Percentiles rank a stretch among this genome's conserved stretches.
These are phyloP conservation scores for Okamejei kenojei DNA, from an alignment of 2,797 vertebrate species.

Conservation along the genomic window DNA sequence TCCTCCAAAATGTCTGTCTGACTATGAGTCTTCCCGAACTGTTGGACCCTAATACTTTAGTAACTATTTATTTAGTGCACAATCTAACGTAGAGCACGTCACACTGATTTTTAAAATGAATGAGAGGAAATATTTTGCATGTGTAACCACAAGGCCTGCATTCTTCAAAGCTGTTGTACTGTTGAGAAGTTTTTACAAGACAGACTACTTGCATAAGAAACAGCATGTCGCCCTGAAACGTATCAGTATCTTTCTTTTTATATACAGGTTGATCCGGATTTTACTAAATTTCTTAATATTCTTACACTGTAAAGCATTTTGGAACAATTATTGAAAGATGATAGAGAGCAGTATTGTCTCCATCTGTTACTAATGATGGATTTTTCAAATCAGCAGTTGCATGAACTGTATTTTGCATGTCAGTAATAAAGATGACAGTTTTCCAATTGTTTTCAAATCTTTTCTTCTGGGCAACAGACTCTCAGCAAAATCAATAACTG, in stretches of 20 bases:
- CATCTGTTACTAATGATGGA: conserved; percentile 61
- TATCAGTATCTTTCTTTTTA: conserved; percentile 83
- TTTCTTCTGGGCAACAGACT: not conserved
- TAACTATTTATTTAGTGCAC: conserved; percentile 54
- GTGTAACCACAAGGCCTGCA: conserved; percentile 64
- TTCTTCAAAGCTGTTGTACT: conserved; percentile 60
- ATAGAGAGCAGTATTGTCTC: conserved; percentile 64
- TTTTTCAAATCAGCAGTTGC: conserved; percentile 66
- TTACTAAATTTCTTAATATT: conserved; percentile 97
- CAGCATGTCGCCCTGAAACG: conserved; percentile 76
- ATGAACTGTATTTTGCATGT: conserved; percentile 95
- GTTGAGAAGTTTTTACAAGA: conserved; percentile 65
- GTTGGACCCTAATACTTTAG: conserved; percentile 77
- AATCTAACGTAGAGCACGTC: conserved; percentile 61
- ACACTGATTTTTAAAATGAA: conserved; percentile 63
- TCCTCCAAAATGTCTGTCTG: conserved; percentile 90
- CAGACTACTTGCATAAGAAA: conserved; percentile 58
- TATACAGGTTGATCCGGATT: conserved; percentile 91
- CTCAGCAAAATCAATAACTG: not conserved
- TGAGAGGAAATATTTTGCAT: conserved; percentile 66
- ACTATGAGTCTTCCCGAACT: conserved; percentile 90
- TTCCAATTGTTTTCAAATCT: conserved; percentile 49
- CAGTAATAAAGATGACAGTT: conserved; percentile 74
- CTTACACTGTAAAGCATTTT: conserved; percentile 91
- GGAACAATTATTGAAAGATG: conserved; percentile 64